Conservation (phyloP, 2,888 invertebrate genomes). For the Apamea crenata region DNA sequence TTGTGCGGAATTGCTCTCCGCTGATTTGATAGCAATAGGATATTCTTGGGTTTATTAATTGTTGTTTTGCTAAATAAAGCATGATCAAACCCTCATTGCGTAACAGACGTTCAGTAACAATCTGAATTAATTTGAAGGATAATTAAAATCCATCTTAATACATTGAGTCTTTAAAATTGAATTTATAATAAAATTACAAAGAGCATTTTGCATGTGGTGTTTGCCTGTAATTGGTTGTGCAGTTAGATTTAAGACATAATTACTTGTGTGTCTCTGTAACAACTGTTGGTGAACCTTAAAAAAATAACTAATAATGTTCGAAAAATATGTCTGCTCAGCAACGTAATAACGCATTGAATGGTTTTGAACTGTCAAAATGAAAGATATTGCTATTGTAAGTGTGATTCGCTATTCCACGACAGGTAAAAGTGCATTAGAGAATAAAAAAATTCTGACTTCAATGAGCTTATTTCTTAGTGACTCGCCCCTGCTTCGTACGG, state of each 20-base stretch:
- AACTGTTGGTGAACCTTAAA: no score
- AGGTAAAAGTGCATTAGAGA: neutral
- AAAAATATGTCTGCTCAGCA: neutral
- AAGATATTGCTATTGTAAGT: neutral
- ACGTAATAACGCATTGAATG: neutral
- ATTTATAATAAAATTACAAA: no score
- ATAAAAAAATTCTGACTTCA: neutral
- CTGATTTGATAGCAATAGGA: slow-evolving; percentile 19
- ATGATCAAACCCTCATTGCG: neutral
- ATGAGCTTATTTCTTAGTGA: neutral
- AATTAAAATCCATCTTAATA: no score
- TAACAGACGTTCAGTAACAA: no score
- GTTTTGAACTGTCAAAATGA: neutral
- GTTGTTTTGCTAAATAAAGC: neutral
- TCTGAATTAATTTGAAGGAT: neutral
- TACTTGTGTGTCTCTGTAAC: no score
- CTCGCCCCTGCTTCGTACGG: neutral
- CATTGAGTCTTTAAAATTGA: no score
- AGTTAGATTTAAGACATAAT: no score
- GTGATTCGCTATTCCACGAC: neutral
- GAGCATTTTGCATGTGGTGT: no score
- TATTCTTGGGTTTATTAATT: slow-evolving; percentile 3
- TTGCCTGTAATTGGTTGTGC: no score
- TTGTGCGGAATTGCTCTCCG: slow-evolving; percentile 40
- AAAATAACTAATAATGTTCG: no score